phyloP scores from a whole-genome alignment of 2,888 invertebrate species.

The Aleiodes alternator region DNA sequence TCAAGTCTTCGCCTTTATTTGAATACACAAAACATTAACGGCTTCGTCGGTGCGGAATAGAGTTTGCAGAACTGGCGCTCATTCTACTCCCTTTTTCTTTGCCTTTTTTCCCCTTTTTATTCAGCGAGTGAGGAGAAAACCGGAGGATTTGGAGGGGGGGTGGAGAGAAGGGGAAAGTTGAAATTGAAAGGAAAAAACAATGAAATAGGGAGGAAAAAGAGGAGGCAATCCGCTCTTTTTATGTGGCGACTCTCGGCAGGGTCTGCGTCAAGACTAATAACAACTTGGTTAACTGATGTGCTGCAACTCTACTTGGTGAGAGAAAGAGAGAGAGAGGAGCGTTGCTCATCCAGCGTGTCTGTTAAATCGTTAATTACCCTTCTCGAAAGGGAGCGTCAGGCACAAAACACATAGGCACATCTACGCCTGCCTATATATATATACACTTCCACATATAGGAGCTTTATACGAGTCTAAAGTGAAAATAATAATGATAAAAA shows the following conservation, averaged over 20 bases:
- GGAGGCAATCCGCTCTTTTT: too few relatives aligned
- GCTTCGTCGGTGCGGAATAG: conserved; percentile 50
- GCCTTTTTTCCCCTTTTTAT: conserved; percentile 28
- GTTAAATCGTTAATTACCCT: conserved; percentile 72
- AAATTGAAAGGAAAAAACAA: too few relatives aligned
- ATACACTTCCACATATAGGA: neutral
- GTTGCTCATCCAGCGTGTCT: conserved; percentile 67
- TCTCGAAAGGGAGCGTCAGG: conserved; percentile 39
- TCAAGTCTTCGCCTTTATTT: conserved; percentile 67
- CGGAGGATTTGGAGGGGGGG: too few relatives aligned
- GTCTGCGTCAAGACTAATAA: conserved; percentile 62
- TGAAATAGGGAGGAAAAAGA: too few relatives aligned
- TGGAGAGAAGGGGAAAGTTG: too few relatives aligned
- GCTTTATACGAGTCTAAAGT: conserved; percentile 22
- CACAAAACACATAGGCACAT: conserved; percentile 10
- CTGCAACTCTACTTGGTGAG: conserved; percentile 43
- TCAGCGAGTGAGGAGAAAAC: neutral
- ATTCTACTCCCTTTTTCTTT: neutral
- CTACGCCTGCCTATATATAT: too few relatives aligned
- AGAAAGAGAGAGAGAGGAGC: conserved; percentile 23
- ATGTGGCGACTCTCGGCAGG: conserved; percentile 34
- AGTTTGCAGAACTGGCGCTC: neutral
- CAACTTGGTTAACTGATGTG: conserved; percentile 67
- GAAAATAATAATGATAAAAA: conserved; percentile 1
- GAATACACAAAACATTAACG: conserved; percentile 73